Conservation (phyloP, 1,140 invertebrate genomes). For the Medauroidea extradentata region DNA sequence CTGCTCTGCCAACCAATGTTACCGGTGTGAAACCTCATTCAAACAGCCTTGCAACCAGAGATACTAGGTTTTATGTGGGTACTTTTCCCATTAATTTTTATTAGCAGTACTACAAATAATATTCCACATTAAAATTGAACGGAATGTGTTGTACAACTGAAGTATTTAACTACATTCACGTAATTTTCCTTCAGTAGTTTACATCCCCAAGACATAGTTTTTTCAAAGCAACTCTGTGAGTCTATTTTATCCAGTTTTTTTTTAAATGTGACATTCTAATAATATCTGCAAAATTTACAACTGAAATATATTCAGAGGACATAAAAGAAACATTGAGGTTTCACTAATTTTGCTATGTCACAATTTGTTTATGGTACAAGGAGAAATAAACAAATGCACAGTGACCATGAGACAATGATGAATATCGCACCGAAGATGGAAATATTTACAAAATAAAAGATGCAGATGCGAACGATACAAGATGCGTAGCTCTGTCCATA, state of each 20-base stretch:
- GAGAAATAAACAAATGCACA: conserved; percentile 25
- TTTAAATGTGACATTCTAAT: background rate
- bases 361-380: conserved; percentile 17
- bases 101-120: background rate
- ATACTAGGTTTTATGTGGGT: no score
- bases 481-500: conserved; percentile 1
- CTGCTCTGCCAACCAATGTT: background rate
- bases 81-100: background rate
- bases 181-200: no score
- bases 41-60: background rate
- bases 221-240: no score
- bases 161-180: no score
- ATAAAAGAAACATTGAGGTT: background rate
- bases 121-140: background rate
- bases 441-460: conserved; percentile 32
- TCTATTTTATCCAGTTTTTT: no score
- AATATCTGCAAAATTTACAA: background rate
- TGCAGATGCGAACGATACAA: conserved; percentile 1
- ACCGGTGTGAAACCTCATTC: background rate
- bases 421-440: conserved; percentile 28
- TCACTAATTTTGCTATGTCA: background rate
- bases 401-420: conserved; percentile 30
- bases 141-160: no score
- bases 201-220: no score
- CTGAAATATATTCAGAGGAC: background rate